Percentiles rank a stretch among this genome's conserved stretches.
phyloP scores from a whole-genome alignment of 2,113 vertebrate genomes.

The Centropus unirufus region DNA sequence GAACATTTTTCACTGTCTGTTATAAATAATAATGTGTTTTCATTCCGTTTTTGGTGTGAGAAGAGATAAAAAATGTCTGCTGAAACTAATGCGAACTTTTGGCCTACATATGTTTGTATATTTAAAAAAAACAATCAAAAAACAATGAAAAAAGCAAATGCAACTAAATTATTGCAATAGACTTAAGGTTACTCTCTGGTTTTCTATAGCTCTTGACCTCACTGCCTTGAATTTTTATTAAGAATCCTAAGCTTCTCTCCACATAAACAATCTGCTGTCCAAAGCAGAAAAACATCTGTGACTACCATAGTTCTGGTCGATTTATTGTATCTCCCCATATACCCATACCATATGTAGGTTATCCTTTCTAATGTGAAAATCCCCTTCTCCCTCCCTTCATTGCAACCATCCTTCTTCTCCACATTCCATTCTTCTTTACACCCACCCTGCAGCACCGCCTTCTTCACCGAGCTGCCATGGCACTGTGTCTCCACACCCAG shows the following conservation, averaged over 20 bases:
- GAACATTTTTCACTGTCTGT: neutral
- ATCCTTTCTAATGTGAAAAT: neutral
- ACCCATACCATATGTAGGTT: neutral
- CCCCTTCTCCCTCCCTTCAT: neutral
- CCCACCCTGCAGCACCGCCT: neutral
- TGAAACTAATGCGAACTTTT: neutral
- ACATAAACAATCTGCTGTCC: neutral
- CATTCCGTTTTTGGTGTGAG: neutral
- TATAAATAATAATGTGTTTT: neutral
- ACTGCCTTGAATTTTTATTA: neutral
- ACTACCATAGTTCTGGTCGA: neutral
- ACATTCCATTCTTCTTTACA: neutral
- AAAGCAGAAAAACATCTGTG: neutral
- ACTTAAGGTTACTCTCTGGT: neutral
- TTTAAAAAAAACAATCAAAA: neutral
- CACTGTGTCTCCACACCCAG: neutral
- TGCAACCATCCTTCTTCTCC: constrained; percentile 33
- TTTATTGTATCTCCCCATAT: neutral
- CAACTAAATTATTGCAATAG: neutral
- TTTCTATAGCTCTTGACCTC: neutral
- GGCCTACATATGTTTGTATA: neutral
- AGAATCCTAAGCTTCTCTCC: neutral
- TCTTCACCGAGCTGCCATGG: neutral
- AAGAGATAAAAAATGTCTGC: neutral
- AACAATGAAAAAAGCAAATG: neutral